A percentile compares a stretch with the other conserved stretches of the same genome.
These are phyloP conservation scores for Syrrhaptes paradoxus DNA, from an alignment of 2,113 vertebrate species.

Conservation along the genomic window DNA sequence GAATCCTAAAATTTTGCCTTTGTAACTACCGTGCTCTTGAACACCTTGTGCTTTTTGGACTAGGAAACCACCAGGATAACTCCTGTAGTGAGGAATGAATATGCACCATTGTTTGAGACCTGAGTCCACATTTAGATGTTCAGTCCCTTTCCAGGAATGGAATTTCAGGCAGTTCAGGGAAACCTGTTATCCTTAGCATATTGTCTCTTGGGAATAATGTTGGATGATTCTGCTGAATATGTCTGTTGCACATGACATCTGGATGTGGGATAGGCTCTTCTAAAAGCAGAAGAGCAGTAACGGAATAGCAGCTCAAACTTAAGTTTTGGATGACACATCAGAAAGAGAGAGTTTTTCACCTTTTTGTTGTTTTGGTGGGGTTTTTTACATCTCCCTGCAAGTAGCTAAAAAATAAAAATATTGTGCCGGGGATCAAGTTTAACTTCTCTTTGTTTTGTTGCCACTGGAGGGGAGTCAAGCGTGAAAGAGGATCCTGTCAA, in stretches of 20 bases:
- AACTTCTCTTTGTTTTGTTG: constrained; percentile 7
- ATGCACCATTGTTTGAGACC: not conserved
- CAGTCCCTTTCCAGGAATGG: not conserved
- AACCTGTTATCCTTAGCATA: not conserved
- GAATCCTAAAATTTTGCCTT: not conserved
- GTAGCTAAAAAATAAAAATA: not conserved
- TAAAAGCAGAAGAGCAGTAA: not conserved
- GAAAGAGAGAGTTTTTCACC: not conserved
- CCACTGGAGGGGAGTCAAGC: not conserved
- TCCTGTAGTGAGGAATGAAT: not conserved
- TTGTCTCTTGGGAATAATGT: not conserved
- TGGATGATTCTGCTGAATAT: not conserved
- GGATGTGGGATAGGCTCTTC: not conserved
- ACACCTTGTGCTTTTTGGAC: not conserved
- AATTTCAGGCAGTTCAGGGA: not conserved
- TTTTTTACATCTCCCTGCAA: not conserved
- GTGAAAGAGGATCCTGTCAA: not conserved
- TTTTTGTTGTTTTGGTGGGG: not conserved
- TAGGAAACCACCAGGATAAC: not conserved
- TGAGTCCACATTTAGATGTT: not conserved
- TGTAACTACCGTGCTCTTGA: not conserved
- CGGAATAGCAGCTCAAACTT: accelerated
- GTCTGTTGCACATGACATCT: not conserved
- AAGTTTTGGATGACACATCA: not conserved
- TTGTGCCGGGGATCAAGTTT: not conserved